Percentiles rank a stretch among this genome's conserved stretches.
Evolutionary conservation across 2,888 invertebrate genomes (phyloP).

Genomic region (Apodemia hepburni): DNA sequence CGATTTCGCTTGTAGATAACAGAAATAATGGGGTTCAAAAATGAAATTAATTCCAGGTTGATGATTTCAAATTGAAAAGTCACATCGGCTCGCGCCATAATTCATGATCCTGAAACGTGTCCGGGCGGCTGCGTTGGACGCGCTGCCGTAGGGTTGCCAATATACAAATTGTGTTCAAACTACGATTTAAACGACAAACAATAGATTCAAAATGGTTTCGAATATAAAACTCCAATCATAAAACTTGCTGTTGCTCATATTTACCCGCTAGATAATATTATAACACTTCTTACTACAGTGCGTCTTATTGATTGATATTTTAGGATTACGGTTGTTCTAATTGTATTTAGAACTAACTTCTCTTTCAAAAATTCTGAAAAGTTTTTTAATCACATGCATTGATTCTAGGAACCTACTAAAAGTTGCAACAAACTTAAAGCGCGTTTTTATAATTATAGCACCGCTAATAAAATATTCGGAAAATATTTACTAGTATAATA

Average conservation of each 20-base stretch:
- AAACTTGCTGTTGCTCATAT: background rate
- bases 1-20: constrained; percentile 74
- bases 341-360: too few relatives aligned
- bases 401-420: too few relatives aligned
- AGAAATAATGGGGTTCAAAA: constrained; percentile 80
- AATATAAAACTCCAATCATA: background rate
- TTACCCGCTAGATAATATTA: too few relatives aligned
- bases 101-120: constrained; percentile 79
- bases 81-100: constrained; percentile 80
- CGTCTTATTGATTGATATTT: too few relatives aligned
- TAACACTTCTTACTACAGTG: too few relatives aligned
- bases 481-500: too few relatives aligned
- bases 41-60: constrained; percentile 81
- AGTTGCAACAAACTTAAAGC: too few relatives aligned
- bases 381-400: too few relatives aligned
- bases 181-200: background rate
- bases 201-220: background rate
- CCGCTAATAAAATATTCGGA: too few relatives aligned
- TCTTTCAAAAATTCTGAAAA: too few relatives aligned
- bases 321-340: too few relatives aligned
- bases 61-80: constrained; percentile 82
- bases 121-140: constrained; percentile 74
- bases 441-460: too few relatives aligned
- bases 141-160: constrained; percentile 56
- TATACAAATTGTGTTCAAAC: constrained; percentile 1